A percentile compares a stretch with the other conserved stretches of the same genome.
phyloP scores from a whole-genome alignment of 2,113 vertebrate genomes.

The Cyanoderma ruficeps region DNA sequence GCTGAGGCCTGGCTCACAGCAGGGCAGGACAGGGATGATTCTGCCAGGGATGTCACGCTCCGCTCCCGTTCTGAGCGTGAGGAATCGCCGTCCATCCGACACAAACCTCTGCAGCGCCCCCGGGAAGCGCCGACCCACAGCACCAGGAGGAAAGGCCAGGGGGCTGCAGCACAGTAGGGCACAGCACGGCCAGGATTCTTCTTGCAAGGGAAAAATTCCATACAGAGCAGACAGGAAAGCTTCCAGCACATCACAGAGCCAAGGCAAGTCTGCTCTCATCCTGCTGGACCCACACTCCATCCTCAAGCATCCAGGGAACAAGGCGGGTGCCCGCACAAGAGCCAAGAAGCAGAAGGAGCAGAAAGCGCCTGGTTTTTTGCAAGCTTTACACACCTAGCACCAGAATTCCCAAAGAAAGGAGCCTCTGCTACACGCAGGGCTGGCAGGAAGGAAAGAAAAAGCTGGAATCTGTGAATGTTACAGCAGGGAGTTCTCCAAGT shows the following conservation, averaged over 20 bases:
- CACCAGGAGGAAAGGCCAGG: background rate
- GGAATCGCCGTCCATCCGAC: fast-evolving
- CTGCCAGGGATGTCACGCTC: fast-evolving
- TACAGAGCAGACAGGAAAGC: fast-evolving
- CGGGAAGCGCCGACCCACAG: fast-evolving
- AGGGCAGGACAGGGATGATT: fast-evolving
- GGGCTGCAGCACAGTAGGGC: background rate
- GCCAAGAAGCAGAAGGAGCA: background rate
- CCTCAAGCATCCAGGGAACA: fast-evolving
- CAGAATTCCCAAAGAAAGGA: background rate
- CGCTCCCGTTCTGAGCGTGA: fast-evolving
- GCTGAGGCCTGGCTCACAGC: background rate
- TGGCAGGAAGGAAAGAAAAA: background rate
- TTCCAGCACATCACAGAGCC: background rate
- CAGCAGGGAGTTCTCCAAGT: background rate
- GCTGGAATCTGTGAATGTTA: background rate
- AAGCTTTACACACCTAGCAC: background rate
- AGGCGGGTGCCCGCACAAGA: fast-evolving
- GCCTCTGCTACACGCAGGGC: background rate
- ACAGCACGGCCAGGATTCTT: background rate
- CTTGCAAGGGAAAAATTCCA: background rate
- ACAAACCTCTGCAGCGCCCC: fast-evolving
- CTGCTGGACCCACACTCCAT: fast-evolving
- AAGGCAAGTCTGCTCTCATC: background rate
- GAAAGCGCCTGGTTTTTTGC: fast-evolving